Conservation (phyloP, 2,888 invertebrate species). For the Torymus tubicola region DNA sequence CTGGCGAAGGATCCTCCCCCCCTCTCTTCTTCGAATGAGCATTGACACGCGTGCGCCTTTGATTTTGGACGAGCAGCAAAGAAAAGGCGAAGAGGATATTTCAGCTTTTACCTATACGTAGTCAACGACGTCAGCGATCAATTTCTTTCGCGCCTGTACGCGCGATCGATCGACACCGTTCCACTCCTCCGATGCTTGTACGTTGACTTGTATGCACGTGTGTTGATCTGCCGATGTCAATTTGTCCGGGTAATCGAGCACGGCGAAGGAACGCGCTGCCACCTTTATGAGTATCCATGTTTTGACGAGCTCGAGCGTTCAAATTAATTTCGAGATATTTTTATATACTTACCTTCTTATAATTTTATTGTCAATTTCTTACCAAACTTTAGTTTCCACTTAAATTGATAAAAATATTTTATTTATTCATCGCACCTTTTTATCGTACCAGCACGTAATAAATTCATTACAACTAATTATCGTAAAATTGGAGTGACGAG, state of each 20-base stretch:
- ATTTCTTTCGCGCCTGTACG: constrained; percentile 43
- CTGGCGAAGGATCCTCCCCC: constrained; percentile 18
- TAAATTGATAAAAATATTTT: constrained; percentile 3
- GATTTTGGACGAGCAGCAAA: constrained; percentile 26
- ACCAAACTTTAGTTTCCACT: background rate
- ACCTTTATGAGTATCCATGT: background rate
- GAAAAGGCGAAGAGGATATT: constrained; percentile 12
- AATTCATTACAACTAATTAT: constrained; percentile 51
- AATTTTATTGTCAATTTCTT: background rate
- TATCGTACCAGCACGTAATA: constrained; percentile 18
- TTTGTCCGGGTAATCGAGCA: constrained; percentile 44
- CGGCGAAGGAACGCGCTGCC: background rate
- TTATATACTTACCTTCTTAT: background rate
- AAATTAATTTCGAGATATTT: constrained; percentile 10
- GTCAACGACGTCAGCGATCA: constrained; percentile 18
- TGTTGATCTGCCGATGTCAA: constrained; percentile 39
- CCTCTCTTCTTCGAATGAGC: background rate
- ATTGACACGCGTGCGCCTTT: background rate
- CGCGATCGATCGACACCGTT: constrained; percentile 5
- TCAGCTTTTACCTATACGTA: background rate
- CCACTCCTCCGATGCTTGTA: constrained; percentile 4
- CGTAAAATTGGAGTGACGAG: constrained; percentile 27
- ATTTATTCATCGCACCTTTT: constrained; percentile 16
- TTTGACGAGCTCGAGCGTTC: background rate
- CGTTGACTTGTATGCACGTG: too few relatives aligned